Evolutionary conservation across 2,113 vertebrate genomes (phyloP).

Genomic region (Balaenoptera acutorostrata): DNA sequence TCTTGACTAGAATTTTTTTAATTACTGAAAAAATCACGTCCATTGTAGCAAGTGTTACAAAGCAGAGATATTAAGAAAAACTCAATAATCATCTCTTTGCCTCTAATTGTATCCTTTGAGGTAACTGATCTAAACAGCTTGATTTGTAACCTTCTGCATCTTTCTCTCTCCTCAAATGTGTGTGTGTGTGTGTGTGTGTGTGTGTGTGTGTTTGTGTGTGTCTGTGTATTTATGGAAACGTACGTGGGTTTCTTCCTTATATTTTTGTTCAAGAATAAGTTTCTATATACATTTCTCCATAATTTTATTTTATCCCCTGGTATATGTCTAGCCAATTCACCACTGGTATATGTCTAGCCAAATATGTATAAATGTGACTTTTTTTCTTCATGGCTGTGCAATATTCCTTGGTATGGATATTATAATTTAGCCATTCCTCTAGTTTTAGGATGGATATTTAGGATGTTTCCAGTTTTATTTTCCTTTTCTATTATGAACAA

Average conservation of each 20-base stretch:
- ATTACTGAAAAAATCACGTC: background rate
- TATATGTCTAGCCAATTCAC: background rate
- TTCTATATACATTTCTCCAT: background rate
- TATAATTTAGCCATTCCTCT: background rate
- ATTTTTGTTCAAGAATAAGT: slow-evolving; percentile 8
- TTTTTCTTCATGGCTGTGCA: background rate
- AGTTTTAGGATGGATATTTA: background rate
- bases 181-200: background rate
- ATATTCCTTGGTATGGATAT: background rate
- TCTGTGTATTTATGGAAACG: background rate
- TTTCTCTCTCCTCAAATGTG: background rate
- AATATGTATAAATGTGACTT: background rate
- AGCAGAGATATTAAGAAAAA: background rate
- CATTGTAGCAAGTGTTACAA: background rate
- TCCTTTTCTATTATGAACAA: background rate
- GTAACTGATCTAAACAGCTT: background rate
- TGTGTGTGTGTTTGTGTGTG: background rate
- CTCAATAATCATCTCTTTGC: background rate
- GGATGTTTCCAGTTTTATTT: background rate
- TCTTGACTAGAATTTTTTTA: background rate
- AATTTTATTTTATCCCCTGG: background rate
- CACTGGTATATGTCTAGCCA: background rate
- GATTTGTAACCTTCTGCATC: background rate
- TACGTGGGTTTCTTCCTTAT: background rate
- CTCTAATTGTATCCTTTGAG: background rate